Percentiles rank a stretch among this genome's conserved stretches.
phyloP scores from a whole-genome alignment of 2,888 invertebrate species.

The Epistrophella euchroma region DNA sequence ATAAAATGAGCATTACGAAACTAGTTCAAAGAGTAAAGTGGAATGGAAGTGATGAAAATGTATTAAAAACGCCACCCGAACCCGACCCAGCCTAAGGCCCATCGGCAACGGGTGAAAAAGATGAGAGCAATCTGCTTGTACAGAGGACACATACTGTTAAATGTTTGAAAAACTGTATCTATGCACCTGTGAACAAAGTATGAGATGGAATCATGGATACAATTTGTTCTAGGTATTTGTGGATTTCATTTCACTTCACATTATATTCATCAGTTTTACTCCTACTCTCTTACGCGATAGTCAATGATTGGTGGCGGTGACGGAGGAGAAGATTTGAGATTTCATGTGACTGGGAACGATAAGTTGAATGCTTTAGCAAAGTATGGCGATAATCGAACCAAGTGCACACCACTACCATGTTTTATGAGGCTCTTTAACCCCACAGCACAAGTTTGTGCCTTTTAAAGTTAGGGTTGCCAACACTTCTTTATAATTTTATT shows the following conservation, averaged over 20 bases:
- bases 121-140: conserved; percentile 34
- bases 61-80: conserved; percentile 50
- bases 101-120: conserved; percentile 1
- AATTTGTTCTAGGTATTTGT: conserved; percentile 16
- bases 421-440: conserved; percentile 65
- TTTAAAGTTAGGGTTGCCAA: conserved; percentile 7
- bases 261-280: conserved; percentile 38
- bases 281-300: conserved; percentile 18
- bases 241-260: conserved; percentile 50
- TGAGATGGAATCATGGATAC: conserved; percentile 47
- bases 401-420: conserved; percentile 62
- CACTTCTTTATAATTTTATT: neutral
- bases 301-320: neutral
- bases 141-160: conserved; percentile 29
- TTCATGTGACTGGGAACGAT: conserved; percentile 50
- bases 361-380: conserved; percentile 59
- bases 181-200: conserved; percentile 64
- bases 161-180: conserved; percentile 49
- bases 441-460: conserved; percentile 36
- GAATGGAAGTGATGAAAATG: conserved; percentile 65
- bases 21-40: conserved; percentile 72
- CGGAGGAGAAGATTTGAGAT: conserved; percentile 28
- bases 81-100: neutral
- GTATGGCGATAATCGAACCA: conserved; percentile 63
- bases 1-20: conserved; percentile 75